phyloP scores from a whole-genome alignment of 2,888 invertebrate species.

The Strigamia crassipes region DNA sequence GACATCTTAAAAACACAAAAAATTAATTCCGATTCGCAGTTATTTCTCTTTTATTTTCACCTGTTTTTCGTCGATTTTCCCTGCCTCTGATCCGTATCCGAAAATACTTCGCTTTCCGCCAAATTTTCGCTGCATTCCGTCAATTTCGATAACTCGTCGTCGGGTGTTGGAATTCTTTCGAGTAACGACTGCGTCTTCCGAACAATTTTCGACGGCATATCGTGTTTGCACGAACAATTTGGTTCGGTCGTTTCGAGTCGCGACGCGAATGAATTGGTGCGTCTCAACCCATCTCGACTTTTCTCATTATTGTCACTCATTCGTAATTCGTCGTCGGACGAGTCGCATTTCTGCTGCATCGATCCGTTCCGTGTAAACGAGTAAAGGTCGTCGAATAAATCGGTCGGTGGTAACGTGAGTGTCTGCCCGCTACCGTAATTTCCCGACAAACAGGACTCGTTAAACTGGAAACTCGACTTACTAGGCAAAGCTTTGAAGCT shows the following conservation, averaged over 20 bases:
- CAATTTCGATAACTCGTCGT: background rate
- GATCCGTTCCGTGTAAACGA: background rate
- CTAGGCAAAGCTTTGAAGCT: background rate
- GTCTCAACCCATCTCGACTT: background rate
- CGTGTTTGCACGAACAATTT: background rate
- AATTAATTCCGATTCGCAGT: background rate
- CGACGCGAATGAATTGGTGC: background rate
- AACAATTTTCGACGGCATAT: background rate
- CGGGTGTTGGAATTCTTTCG: background rate
- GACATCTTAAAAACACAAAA: background rate
- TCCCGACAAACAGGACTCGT: background rate
- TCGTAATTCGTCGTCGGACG: background rate
- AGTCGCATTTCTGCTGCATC: background rate
- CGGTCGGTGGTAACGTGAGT: background rate
- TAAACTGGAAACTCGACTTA: background rate
- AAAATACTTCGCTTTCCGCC: background rate
- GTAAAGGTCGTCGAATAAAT: background rate
- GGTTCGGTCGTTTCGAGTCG: background rate
- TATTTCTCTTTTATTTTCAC: background rate
- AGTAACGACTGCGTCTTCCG: background rate
- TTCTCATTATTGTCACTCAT: background rate
- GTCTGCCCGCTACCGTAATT: background rate
- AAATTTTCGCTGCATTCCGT: background rate
- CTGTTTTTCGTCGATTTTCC: background rate
- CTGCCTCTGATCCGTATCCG: background rate